phyloP scores from a whole-genome alignment of 2,888 invertebrate species.

The Endotricha flammealis region DNA sequence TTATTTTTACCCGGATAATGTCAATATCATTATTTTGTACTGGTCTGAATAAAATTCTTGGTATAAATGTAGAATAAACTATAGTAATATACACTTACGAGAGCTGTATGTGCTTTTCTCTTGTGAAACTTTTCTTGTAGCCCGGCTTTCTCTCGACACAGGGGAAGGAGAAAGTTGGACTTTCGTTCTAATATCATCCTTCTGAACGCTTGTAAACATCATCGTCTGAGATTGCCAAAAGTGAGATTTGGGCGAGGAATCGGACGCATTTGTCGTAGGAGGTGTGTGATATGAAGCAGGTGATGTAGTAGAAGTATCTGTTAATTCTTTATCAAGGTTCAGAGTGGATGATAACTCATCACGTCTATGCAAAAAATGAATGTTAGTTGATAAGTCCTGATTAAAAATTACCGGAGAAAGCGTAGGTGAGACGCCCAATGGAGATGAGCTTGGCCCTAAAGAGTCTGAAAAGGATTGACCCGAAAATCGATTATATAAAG shows the following conservation, averaged over 20 bases:
- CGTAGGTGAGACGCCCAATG: too few relatives aligned
- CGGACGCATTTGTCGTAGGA: not conserved
- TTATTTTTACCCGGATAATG: too few relatives aligned
- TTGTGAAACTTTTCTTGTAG: conserved; percentile 15
- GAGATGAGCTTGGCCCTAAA: too few relatives aligned
- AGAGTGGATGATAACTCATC: too few relatives aligned
- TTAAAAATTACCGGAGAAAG: too few relatives aligned
- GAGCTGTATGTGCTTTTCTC: conserved; percentile 30
- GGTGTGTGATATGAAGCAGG: conserved; percentile 14
- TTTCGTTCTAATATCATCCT: conserved; percentile 6
- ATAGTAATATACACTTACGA: conserved; percentile 29
- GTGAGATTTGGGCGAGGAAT: conserved; percentile 8
- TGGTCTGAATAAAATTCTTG: too few relatives aligned
- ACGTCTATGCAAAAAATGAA: too few relatives aligned
- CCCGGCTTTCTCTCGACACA: conserved; percentile 1
- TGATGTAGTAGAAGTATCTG: too few relatives aligned
- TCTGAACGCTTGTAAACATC: conserved; percentile 26
- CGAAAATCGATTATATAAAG: conserved; percentile 17
- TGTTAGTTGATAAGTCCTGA: too few relatives aligned
- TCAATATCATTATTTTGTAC: too few relatives aligned
- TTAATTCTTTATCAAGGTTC: too few relatives aligned
- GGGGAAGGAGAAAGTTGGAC: not conserved
- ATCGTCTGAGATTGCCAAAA: conserved; percentile 29
- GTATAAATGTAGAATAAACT: conserved; percentile 6
- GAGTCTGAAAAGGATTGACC: not conserved